Percentiles rank a stretch among this genome's conserved stretches.
Evolutionary conservation across 2,113 vertebrate genomes (phyloP).

Genomic region (Empidonax alnorum): DNA sequence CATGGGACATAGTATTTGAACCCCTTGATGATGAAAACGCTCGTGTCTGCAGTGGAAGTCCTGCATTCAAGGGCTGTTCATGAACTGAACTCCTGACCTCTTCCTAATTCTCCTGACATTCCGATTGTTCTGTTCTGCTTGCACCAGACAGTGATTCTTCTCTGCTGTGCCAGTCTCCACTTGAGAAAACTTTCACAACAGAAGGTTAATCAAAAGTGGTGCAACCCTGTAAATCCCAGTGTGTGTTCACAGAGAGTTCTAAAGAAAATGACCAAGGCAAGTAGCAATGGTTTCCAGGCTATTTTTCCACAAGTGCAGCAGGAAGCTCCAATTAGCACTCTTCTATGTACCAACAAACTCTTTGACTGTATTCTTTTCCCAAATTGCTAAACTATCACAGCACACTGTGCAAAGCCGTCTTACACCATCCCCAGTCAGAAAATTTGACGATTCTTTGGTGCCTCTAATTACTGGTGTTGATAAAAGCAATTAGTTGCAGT

Average conservation of each 20-base stretch:
- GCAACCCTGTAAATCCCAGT: not conserved
- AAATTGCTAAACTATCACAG: not conserved
- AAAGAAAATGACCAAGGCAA: not conserved
- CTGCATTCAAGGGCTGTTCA: not conserved
- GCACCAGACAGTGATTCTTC: not conserved
- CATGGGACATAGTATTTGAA: not conserved
- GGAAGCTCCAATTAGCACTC: not conserved
- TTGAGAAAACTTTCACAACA: not conserved
- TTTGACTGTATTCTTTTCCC: not conserved
- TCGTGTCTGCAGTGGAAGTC: not conserved
- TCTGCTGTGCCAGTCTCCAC: not conserved
- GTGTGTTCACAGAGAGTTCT: not conserved
- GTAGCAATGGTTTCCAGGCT: fast-evolving
- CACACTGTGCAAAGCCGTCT: not conserved
- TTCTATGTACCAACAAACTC: not conserved
- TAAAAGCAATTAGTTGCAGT: not conserved
- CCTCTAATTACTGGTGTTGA: not conserved
- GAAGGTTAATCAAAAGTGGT: not conserved
- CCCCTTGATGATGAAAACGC: not conserved
- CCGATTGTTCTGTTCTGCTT: not conserved
- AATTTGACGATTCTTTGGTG: not conserved
- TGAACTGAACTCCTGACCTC: not conserved
- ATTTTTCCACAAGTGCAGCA: not conserved
- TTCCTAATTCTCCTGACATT: not conserved
- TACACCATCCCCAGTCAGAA: not conserved